These are phyloP conservation scores for Metopia argyrocephala DNA, from an alignment of 2,888 invertebrate genomes.

Conservation along the genomic window DNA sequence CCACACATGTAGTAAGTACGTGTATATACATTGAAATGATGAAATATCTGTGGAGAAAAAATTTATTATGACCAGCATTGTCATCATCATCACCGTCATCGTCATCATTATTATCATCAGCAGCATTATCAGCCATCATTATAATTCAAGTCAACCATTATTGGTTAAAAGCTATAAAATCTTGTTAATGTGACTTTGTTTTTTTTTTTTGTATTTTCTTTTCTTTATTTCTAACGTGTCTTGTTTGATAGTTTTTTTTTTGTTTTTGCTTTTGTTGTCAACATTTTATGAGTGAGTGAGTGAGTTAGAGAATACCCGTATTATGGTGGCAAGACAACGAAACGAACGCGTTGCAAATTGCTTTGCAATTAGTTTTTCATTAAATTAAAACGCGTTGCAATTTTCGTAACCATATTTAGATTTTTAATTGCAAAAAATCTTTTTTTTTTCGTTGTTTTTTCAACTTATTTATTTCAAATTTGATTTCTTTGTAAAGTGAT, in stretches of 20 bases:
- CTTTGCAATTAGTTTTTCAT: constrained; percentile 77
- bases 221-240: background rate
- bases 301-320: background rate
- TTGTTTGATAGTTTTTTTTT: too few relatives aligned
- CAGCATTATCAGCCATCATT: constrained; percentile 32
- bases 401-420: constrained; percentile 69
- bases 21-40: constrained; percentile 47
- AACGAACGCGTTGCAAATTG: constrained; percentile 75
- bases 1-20: too few relatives aligned
- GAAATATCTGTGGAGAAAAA: constrained; percentile 54
- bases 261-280: too few relatives aligned
- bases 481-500: constrained; percentile 56
- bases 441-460: constrained; percentile 23
- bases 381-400: constrained; percentile 71
- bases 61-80: constrained; percentile 30
- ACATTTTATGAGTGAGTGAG: constrained; percentile 4
- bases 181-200: constrained; percentile 48
- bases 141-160: constrained; percentile 32
- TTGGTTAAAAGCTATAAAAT: constrained; percentile 53
- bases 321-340: constrained; percentile 49
- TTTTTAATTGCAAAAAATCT: constrained; percentile 62
- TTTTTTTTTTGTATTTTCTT: background rate
- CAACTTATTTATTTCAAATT: constrained; percentile 20
- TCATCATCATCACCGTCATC: constrained; percentile 2
- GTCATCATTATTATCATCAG: background rate